phyloP scores from a whole-genome alignment of 2,113 vertebrate genomes.

The Anser cygnoides region DNA sequence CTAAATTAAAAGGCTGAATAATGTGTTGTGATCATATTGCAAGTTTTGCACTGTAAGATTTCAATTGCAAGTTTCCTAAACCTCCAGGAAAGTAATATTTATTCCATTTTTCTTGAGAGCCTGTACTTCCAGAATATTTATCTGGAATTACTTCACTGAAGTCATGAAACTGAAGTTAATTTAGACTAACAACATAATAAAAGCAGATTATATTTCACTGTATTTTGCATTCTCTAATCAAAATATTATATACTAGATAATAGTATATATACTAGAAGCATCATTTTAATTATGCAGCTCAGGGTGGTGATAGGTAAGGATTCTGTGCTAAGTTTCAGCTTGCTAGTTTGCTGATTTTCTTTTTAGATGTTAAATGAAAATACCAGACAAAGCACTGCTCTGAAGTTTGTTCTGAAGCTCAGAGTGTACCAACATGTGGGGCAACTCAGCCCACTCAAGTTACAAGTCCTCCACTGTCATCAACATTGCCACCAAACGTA shows the following conservation, averaged over 20 bases:
- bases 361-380: neutral
- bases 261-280: neutral
- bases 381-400: neutral
- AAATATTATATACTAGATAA: neutral
- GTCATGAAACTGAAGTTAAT: neutral
- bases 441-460: fast-evolving
- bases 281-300: neutral
- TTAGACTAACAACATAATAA: neutral
- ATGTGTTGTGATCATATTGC: neutral
- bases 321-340: neutral
- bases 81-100: neutral
- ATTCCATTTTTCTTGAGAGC: neutral
- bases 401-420: neutral
- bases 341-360: neutral
- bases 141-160: neutral
- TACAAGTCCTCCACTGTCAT: neutral
- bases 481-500: neutral
- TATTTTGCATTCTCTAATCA: neutral
- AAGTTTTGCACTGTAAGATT: neutral
- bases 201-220: neutral
- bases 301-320: neutral
- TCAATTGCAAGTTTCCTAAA: neutral
- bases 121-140: neutral
- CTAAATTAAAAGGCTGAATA: neutral
- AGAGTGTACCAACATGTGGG: neutral